phyloP scores from a whole-genome alignment of 2,113 vertebrate species.

The Cheirogaleus medius region DNA sequence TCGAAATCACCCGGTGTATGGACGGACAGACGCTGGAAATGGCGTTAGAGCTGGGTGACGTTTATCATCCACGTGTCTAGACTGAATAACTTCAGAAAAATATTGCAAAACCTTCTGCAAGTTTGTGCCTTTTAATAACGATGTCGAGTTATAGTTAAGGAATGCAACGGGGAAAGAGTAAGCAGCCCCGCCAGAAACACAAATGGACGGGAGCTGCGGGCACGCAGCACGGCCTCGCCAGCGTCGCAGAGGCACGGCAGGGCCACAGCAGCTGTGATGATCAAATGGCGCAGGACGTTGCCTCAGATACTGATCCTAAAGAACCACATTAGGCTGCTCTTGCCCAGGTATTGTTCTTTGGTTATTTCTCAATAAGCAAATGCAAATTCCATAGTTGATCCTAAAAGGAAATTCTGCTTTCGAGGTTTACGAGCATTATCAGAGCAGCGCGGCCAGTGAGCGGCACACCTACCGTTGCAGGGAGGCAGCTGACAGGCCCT shows the following conservation, averaged over 20 bases:
- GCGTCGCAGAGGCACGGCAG: rapidly evolving
- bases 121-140: not conserved
- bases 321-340: not conserved
- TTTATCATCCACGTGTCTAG: not conserved
- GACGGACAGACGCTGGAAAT: not conserved
- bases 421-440: rapidly evolving
- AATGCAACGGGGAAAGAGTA: not conserved
- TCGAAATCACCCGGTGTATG: not conserved
- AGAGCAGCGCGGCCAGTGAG: rapidly evolving
- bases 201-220: not conserved
- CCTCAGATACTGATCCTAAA: not conserved
- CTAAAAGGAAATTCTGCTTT: not conserved
- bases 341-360: not conserved
- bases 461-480: constrained; percentile 89
- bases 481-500: constrained; percentile 88
- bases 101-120: not conserved
- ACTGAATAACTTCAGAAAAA: not conserved
- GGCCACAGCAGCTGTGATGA: rapidly evolving
- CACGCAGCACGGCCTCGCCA: rapidly evolving
- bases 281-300: rapidly evolving
- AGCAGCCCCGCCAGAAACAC: not conserved
- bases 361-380: not conserved
- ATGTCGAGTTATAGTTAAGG: not conserved
- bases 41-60: not conserved
- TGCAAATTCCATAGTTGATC: not conserved